These are phyloP conservation scores for Erethizon dorsatum DNA, from an alignment of 2,797 vertebrate species.

Conservation along the genomic window DNA sequence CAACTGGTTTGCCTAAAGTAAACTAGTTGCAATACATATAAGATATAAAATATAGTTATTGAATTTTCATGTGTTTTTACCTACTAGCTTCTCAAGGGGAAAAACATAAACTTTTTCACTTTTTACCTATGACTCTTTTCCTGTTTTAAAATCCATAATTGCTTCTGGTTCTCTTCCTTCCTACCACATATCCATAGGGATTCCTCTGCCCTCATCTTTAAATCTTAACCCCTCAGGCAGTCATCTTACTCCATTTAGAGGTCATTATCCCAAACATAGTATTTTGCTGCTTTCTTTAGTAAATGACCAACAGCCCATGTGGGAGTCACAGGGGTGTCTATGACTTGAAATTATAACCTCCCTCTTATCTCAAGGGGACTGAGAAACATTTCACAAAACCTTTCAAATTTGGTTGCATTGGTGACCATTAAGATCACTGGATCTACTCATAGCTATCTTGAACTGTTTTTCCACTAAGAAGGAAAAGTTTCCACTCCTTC, in stretches of 20 bases:
- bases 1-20: constrained; percentile 6
- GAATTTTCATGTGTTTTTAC: constrained; percentile 26
- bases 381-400: constrained; percentile 25
- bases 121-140: constrained; percentile 49
- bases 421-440: neutral
- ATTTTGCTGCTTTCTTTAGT: constrained; percentile 45
- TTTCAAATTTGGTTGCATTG: constrained; percentile 27
- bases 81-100: neutral
- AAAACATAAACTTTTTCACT: constrained; percentile 10
- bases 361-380: constrained; percentile 9
- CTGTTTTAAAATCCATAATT: constrained; percentile 29
- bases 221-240: neutral
- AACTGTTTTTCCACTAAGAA: neutral
- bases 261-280: neutral
- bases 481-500: constrained; percentile 13
- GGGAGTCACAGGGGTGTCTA: neutral
- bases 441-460: neutral
- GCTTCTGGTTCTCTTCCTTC: constrained; percentile 52
- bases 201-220: constrained; percentile 52
- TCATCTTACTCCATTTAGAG: neutral
- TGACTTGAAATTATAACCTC: constrained; percentile 62
- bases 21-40: neutral
- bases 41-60: constrained; percentile 5
- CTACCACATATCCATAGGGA: neutral
- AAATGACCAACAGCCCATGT: neutral